Conservation (phyloP, 2,113 vertebrate genomes). For the Dromaius novaehollandiae region DNA sequence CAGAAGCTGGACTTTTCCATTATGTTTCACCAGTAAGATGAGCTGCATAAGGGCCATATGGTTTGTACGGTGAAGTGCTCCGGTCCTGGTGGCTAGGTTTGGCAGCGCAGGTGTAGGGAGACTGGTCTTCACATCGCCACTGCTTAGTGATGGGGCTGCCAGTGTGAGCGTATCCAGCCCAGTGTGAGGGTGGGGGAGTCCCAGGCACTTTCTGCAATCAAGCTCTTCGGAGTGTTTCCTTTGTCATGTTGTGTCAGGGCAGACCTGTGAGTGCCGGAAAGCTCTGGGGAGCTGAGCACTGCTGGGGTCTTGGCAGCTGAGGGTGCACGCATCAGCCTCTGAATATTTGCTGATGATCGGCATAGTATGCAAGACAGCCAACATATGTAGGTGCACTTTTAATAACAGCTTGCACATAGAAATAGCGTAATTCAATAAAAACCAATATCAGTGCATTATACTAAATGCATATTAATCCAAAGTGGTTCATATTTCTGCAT, state of each 20-base stretch:
- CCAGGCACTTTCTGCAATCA: neutral
- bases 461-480: slow-evolving; percentile 18
- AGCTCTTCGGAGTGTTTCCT: neutral
- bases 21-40: neutral
- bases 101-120: neutral
- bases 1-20: neutral
- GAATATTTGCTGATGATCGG: neutral
- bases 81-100: neutral
- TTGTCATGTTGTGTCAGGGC: neutral
- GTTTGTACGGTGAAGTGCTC: neutral
- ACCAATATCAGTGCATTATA: neutral
- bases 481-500: neutral
- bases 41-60: neutral
- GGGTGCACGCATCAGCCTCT: neutral
- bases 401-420: neutral
- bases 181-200: neutral
- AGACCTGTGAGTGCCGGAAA: neutral
- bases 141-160: neutral
- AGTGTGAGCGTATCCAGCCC: neutral
- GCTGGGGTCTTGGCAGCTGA: no score
- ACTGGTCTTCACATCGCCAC: neutral
- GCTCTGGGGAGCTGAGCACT: neutral
- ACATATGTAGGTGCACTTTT: neutral
- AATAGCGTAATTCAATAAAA: neutral
- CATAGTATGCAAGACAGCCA: neutral